Evolutionary conservation across 2,797 vertebrate genomes (phyloP).

Genomic region (Denticeps clupeoides): DNA sequence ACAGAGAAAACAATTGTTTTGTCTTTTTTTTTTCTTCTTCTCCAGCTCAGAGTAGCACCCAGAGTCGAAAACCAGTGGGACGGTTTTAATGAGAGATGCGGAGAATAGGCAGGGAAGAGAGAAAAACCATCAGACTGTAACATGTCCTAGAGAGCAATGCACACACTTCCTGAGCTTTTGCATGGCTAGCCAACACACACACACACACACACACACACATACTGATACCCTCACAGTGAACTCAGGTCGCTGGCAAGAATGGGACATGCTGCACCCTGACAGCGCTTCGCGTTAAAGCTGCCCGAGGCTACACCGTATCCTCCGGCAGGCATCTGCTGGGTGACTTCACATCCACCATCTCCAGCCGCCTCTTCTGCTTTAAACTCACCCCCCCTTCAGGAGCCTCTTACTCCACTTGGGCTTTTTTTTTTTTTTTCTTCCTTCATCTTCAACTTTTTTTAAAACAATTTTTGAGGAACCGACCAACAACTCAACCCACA

Average conservation of each 20-base stretch:
- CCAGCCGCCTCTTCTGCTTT: not conserved
- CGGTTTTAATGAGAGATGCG: conserved; percentile 87
- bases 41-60: conserved; percentile 61
- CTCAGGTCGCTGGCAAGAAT: too few species aligned
- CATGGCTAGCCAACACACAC: not conserved
- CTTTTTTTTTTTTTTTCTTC: not conserved
- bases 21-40: not conserved
- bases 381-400: not conserved
- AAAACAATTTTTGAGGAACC: too few species aligned
- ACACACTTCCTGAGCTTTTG: conserved; percentile 33
- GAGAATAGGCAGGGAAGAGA: conserved; percentile 31
- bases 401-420: not conserved
- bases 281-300: too few species aligned
- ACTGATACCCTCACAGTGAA: conserved; percentile 13
- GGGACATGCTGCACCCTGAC: too few species aligned
- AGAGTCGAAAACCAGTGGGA: conserved; percentile 75
- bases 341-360: not conserved
- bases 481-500: too few species aligned
- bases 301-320: not conserved
- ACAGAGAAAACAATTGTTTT: not conserved
- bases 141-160: conserved; percentile 42
- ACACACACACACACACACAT: not conserved
- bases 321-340: not conserved
- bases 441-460: not conserved
- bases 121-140: conserved; percentile 43